Percentiles rank a stretch among this genome's conserved stretches.
These are phyloP conservation scores for Rutilus rutilus DNA, from an alignment of 2,113 vertebrate genomes.

Conservation along the genomic window DNA sequence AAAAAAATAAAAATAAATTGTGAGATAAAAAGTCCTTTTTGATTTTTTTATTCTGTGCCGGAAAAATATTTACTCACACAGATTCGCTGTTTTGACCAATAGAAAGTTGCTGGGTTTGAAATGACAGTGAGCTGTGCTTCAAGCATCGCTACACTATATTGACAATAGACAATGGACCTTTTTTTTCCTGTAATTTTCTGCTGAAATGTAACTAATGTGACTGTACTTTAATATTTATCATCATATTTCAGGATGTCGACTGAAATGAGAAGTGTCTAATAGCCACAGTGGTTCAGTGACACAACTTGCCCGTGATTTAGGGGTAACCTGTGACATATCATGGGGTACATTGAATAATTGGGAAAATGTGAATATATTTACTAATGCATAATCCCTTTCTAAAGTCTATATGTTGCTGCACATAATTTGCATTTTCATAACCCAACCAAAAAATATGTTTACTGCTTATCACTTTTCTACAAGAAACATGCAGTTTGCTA, in stretches of 20 bases:
- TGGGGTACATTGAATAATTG: not conserved
- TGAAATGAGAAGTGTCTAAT: not conserved
- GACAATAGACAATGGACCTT: no score
- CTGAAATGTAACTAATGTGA: not conserved
- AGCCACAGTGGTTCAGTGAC: not conserved
- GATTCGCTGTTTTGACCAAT: no score
- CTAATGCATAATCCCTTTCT: not conserved
- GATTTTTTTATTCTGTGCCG: no score
- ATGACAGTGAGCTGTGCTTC: no score
- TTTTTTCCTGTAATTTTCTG: not conserved
- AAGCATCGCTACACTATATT: no score
- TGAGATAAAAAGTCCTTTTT: no score
- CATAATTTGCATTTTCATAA: not conserved
- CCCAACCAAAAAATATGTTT: not conserved
- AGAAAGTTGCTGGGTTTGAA: no score
- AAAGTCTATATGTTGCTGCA: no score
- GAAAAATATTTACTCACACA: no score
- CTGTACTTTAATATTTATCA: not conserved
- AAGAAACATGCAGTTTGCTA: not conserved
- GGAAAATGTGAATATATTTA: not conserved
- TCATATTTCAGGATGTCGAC: not conserved
- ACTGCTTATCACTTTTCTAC: not conserved
- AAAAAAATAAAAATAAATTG: no score
- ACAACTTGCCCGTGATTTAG: not conserved
- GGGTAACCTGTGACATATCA: not conserved